phyloP scores from a whole-genome alignment of 2,113 vertebrate genomes.

The Hassar affinis region DNA sequence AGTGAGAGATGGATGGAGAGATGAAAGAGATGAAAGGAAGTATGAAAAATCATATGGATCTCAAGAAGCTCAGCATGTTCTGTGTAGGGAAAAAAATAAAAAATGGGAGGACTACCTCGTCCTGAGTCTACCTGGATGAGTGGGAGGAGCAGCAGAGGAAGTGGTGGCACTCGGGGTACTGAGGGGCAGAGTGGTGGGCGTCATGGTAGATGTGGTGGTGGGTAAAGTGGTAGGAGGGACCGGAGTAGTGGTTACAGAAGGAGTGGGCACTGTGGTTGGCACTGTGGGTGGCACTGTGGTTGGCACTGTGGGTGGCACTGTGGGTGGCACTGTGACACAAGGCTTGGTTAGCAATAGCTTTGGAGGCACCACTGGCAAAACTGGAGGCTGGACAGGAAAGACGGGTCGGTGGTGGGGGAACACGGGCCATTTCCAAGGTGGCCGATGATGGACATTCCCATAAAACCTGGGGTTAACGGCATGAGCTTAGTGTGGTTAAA shows the following conservation, averaged over 20 bases:
- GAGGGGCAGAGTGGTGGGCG: slow-evolving; percentile 37
- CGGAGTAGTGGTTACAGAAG: background rate
- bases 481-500: slow-evolving; percentile 59
- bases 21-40: too few relatives aligned
- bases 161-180: slow-evolving; percentile 50
- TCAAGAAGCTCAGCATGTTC: background rate
- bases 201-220: background rate
- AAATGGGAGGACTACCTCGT: background rate
- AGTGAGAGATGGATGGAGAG: background rate
- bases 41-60: background rate
- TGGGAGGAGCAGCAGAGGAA: slow-evolving; percentile 41
- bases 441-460: slow-evolving; percentile 53
- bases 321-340: slow-evolving; percentile 17
- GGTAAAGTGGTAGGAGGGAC: background rate
- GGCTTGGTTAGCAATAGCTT: slow-evolving; percentile 10
- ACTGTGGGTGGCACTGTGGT: slow-evolving; percentile 23
- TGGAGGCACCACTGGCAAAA: slow-evolving; percentile 19
- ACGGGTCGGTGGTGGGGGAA: slow-evolving; percentile 52
- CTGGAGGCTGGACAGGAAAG: slow-evolving; percentile 37
- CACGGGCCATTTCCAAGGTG: slow-evolving; percentile 51
- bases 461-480: slow-evolving; percentile 62
- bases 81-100: background rate
- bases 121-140: slow-evolving; percentile 55
- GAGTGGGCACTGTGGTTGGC: background rate
- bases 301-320: slow-evolving; percentile 8